A percentile compares a stretch with the other conserved stretches of the same genome.
Evolutionary conservation across 1,140 invertebrate genomes (phyloP).

Genomic region (Rhyacophila brunnea): DNA sequence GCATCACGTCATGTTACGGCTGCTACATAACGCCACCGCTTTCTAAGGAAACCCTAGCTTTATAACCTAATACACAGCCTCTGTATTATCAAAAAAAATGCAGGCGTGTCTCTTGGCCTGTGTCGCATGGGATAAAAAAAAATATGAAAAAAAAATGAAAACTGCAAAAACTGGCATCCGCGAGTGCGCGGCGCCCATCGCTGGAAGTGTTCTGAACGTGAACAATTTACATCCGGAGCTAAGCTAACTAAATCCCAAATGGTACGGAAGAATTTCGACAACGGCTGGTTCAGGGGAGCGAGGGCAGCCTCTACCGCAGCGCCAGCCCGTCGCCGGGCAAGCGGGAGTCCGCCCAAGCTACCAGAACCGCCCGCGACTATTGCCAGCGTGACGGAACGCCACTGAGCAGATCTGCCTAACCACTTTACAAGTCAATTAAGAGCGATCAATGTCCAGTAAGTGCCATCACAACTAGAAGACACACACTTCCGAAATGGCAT

Average conservation of each 20-base stretch:
- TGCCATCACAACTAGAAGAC: slow-evolving; percentile 35
- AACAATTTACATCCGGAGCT: slow-evolving; percentile 36
- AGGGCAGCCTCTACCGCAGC: slow-evolving; percentile 16
- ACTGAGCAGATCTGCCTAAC: slow-evolving; percentile 36
- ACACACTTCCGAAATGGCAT: slow-evolving; percentile 26
- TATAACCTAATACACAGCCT: no score
- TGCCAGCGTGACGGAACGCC: slow-evolving; percentile 30
- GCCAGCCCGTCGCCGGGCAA: neutral
- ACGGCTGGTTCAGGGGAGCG: slow-evolving; percentile 24
- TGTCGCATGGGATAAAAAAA: no score
- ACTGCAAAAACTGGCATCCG: slow-evolving; percentile 34
- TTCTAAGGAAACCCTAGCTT: no score
- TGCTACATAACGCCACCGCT: no score
- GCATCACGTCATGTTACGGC: no score
- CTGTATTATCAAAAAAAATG: no score
- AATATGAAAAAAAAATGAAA: no score
- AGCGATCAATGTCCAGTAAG: slow-evolving; percentile 37
- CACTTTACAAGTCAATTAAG: slow-evolving; percentile 20
- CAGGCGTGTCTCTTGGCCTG: no score
- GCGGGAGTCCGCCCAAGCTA: slow-evolving; percentile 26
- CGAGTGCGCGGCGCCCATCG: slow-evolving; percentile 35
- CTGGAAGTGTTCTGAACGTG: slow-evolving; percentile 36
- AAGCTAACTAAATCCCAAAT: slow-evolving; percentile 31
- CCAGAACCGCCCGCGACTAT: slow-evolving; percentile 24
- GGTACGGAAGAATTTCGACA: slow-evolving; percentile 24